Conservation (phyloP, 1,140 invertebrate species). For the Trissolcus basalis region DNA sequence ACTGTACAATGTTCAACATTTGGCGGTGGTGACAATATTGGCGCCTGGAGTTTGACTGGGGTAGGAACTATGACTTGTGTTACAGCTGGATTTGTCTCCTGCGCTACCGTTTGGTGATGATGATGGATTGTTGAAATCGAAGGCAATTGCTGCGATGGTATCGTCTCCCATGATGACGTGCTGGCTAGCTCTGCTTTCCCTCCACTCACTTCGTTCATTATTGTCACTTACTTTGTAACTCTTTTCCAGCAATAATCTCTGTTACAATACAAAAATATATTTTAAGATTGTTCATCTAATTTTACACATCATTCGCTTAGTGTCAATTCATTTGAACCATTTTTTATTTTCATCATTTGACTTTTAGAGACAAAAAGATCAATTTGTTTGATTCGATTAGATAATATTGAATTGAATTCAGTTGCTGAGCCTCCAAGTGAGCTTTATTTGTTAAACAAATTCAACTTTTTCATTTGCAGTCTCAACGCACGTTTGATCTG, state of each 20-base stretch:
- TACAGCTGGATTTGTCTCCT: slow-evolving; percentile 67
- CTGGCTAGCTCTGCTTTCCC: slow-evolving; percentile 74
- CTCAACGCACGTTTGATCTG: slow-evolving; percentile 36
- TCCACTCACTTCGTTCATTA: slow-evolving; percentile 76
- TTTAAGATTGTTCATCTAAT: neutral
- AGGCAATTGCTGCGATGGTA: slow-evolving; percentile 66
- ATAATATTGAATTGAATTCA: no score
- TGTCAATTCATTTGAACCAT: no score
- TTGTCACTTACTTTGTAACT: slow-evolving; percentile 48
- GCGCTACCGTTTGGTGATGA: slow-evolving; percentile 67
- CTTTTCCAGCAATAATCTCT: slow-evolving; percentile 24
- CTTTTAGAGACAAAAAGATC: no score
- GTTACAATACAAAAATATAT: neutral
- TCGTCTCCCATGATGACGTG: slow-evolving; percentile 74
- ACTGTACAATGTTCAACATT: slow-evolving; percentile 68
- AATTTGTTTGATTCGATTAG: no score
- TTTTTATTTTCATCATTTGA: no score
- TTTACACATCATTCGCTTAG: no score
- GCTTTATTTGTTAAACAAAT: no score
- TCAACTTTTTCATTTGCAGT: slow-evolving; percentile 11
- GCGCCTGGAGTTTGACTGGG: slow-evolving; percentile 76
- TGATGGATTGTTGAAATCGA: slow-evolving; percentile 67
- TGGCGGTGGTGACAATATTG: slow-evolving; percentile 64
- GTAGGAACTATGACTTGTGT: slow-evolving; percentile 77
- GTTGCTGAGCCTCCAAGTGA: no score